phyloP scores from a whole-genome alignment of 1,140 invertebrate genomes.

The Drosophila orena region DNA sequence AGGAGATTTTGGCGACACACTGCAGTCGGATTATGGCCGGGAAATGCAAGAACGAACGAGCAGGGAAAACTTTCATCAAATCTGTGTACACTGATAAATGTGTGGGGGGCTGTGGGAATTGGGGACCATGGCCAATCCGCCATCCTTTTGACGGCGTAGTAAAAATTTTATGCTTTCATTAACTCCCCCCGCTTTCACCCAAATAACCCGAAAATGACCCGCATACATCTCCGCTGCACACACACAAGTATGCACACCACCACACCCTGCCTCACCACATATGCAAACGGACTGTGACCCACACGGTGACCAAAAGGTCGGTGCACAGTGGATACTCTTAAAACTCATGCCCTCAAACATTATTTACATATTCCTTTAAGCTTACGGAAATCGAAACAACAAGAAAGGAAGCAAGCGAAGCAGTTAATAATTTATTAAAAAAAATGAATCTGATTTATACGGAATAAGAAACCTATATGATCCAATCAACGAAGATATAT shows the following conservation, averaged over 20 bases:
- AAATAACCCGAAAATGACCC: constrained; percentile 69
- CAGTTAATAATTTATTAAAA: too few species aligned
- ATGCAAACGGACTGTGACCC: constrained; percentile 57
- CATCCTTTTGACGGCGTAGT: constrained; percentile 59
- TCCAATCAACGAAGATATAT: too few species aligned
- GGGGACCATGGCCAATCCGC: constrained; percentile 11
- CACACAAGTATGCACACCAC: constrained; percentile 15
- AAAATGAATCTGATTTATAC: too few species aligned
- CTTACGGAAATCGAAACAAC: too few species aligned
- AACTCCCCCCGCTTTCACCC: constrained; percentile 58
- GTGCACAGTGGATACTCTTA: constrained; percentile 3
- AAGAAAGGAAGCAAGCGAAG: too few species aligned
- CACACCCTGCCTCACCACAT: constrained; percentile 20
- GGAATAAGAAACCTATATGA: too few species aligned
- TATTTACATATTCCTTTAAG: too few species aligned
- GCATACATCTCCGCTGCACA: constrained; percentile 42
- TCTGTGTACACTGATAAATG: constrained; percentile 55
- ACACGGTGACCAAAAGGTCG: constrained; percentile 5
- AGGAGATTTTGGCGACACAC: constrained; percentile 94
- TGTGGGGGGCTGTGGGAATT: constrained; percentile 1
- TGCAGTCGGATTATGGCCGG: constrained; percentile 56
- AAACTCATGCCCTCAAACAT: too few species aligned
- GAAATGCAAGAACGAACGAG: constrained; percentile 7
- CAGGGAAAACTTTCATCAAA: constrained; percentile 60
- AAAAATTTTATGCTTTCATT: constrained; percentile 83